A percentile compares a stretch with the other conserved stretches of the same genome.
phyloP scores from a whole-genome alignment of 1,140 invertebrate genomes.

The Drosophila orena region DNA sequence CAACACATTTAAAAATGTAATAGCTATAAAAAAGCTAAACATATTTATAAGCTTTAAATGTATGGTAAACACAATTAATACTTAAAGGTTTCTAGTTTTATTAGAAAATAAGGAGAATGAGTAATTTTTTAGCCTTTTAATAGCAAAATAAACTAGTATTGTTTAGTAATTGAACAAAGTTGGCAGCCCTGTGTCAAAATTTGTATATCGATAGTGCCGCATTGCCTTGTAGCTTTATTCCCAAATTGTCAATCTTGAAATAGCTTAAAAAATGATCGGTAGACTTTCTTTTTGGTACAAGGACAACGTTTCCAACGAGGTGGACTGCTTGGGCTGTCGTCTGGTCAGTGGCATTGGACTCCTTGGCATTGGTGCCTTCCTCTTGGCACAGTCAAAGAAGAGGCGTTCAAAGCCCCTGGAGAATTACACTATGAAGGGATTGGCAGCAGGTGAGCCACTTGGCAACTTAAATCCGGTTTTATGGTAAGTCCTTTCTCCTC shows the following conservation, averaged over 20 bases:
- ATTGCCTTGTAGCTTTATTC: neutral
- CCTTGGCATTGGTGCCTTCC: slow-evolving; percentile 62
- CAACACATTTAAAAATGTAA: neutral
- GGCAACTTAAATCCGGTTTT: neutral
- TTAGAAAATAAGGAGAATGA: too few species aligned
- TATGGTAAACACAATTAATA: neutral
- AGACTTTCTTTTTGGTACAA: slow-evolving; percentile 58
- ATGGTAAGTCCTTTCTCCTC: neutral
- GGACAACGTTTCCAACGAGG: slow-evolving; percentile 45
- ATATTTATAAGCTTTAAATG: neutral
- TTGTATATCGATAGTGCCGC: neutral
- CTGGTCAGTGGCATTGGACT: slow-evolving; percentile 65
- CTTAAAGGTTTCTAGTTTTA: too few species aligned
- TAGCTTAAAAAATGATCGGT: slow-evolving; percentile 57
- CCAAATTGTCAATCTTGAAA: neutral
- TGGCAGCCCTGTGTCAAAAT: neutral
- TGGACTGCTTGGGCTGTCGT: slow-evolving; percentile 61
- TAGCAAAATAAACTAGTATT: too few species aligned
- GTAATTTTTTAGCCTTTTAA: too few species aligned
- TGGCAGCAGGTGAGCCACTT: slow-evolving; percentile 50
- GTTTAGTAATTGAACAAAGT: neutral
- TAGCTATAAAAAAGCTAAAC: neutral
- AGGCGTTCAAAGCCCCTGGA: slow-evolving; percentile 39
- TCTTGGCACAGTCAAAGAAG: slow-evolving; percentile 58
- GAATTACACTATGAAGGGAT: slow-evolving; percentile 62